Evolutionary conservation across 1,140 invertebrate genomes (phyloP).

Genomic region (Bombus pascuorum): DNA sequence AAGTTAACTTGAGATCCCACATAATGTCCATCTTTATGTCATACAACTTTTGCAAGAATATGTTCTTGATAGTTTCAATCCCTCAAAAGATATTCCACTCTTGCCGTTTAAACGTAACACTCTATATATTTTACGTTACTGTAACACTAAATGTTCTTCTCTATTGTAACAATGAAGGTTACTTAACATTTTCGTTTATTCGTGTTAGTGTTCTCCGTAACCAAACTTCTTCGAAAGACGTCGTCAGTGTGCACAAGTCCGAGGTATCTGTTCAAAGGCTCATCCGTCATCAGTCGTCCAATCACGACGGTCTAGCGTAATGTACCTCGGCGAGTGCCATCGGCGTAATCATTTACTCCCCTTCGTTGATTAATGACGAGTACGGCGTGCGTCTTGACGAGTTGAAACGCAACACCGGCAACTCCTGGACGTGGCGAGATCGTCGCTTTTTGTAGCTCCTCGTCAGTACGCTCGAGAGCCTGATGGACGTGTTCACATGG

Average conservation of each 20-base stretch:
- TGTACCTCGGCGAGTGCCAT: constrained; percentile 56
- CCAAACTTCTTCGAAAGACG: not conserved
- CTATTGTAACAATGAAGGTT: too few relatives aligned
- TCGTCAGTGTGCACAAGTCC: constrained; percentile 21
- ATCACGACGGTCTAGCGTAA: constrained; percentile 49
- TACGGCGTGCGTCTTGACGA: constrained; percentile 60
- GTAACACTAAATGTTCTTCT: too few relatives aligned
- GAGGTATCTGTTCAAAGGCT: constrained; percentile 57
- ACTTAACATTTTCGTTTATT: too few relatives aligned
- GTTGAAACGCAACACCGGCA: constrained; percentile 63
- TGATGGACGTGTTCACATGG: constrained; percentile 45
- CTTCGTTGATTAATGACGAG: constrained; percentile 67
- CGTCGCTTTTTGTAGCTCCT: constrained; percentile 53
- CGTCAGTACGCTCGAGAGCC: not conserved
- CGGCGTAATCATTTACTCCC: constrained; percentile 67
- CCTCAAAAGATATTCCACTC: too few relatives aligned
- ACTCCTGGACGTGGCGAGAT: constrained; percentile 39
- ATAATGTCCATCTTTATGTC: too few relatives aligned
- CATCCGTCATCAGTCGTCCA: constrained; percentile 72
- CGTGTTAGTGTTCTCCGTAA: too few relatives aligned
- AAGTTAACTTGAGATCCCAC: too few relatives aligned
- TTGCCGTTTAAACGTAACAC: too few relatives aligned
- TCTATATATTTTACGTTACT: too few relatives aligned
- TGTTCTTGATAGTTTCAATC: too few relatives aligned
- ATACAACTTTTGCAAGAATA: too few relatives aligned